Conservation (phyloP, 2,797 vertebrate genomes). For the Lindbergichthys nudifrons region DNA sequence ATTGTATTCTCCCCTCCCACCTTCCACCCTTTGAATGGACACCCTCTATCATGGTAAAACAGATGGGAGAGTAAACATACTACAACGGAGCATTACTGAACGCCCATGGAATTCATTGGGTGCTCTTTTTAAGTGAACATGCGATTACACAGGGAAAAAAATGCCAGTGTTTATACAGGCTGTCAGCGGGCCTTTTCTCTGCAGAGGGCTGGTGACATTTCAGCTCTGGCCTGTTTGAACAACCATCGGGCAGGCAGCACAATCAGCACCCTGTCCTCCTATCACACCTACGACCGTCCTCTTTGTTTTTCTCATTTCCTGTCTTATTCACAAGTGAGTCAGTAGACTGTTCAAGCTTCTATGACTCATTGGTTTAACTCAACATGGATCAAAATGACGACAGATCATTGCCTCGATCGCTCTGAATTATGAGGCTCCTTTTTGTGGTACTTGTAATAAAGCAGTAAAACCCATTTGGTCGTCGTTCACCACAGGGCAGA, state of each 20-base stretch:
- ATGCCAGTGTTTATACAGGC: constrained; percentile 79
- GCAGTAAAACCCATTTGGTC: constrained; percentile 64
- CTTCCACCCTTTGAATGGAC: constrained; percentile 40
- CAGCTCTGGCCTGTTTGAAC: constrained; percentile 74
- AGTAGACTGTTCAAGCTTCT: constrained; percentile 22
- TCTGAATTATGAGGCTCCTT: constrained; percentile 59
- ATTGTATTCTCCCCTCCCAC: constrained; percentile 18
- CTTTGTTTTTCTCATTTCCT: constrained; percentile 19
- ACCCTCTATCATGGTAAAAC: constrained; percentile 61
- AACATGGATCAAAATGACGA: constrained; percentile 38
- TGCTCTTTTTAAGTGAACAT: constrained; percentile 79
- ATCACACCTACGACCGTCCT: constrained; percentile 42
- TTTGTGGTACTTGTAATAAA: constrained; percentile 56
- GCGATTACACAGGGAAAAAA: constrained; percentile 66
- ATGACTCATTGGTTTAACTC: constrained; percentile 57
- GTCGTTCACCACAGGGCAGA: constrained; percentile 58
- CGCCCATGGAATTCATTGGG: constrained; percentile 77
- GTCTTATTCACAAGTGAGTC: constrained; percentile 41
- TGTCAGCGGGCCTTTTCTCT: constrained; percentile 74
- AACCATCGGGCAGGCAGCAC: constrained; percentile 65
- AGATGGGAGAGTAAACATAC: constrained; percentile 65
- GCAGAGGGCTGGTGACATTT: constrained; percentile 73
- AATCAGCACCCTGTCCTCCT: constrained; percentile 55
- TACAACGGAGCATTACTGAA: constrained; percentile 70
- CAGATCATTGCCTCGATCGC: constrained; percentile 40